Percentiles rank a stretch among this genome's conserved stretches.
phyloP scores from a whole-genome alignment of 1,140 invertebrate genomes.

The Bilobella aurantiaca region DNA sequence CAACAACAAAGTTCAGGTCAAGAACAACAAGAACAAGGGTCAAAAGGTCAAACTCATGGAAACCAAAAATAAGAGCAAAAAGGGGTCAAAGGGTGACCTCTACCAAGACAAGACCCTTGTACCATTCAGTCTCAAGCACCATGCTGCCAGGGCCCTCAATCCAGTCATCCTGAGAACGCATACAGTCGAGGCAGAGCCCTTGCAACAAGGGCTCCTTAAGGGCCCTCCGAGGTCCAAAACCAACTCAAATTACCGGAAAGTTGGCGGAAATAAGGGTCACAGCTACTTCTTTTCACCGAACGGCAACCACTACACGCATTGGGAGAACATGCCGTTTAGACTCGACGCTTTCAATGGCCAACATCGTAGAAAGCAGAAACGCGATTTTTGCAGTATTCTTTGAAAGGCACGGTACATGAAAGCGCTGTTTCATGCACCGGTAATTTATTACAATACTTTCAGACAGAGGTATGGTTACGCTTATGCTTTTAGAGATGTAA shows the following conservation, averaged over 20 bases:
- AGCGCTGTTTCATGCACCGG: too few relatives aligned
- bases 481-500: too few relatives aligned
- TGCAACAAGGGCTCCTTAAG: too few relatives aligned
- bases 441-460: too few relatives aligned
- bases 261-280: neutral
- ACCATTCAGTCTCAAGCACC: too few relatives aligned
- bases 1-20: constrained; percentile 2
- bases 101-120: too few relatives aligned
- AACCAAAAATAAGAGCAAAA: neutral
- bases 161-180: too few relatives aligned
- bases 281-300: neutral
- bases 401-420: constrained; percentile 6
- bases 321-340: constrained; percentile 29
- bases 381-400: constrained; percentile 28
- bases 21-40: constrained; percentile 11
- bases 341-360: constrained; percentile 22
- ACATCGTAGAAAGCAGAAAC: constrained; percentile 17
- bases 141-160: too few relatives aligned
- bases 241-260: too few relatives aligned
- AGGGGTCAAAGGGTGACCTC: neutral
- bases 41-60: constrained; percentile 17
- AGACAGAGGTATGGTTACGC: too few relatives aligned
- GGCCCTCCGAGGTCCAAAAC: too few relatives aligned
- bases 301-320: constrained; percentile 11
- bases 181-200: too few relatives aligned